Conservation (phyloP, 2,888 invertebrate genomes). For the Pseudanteris insignis region DNA sequence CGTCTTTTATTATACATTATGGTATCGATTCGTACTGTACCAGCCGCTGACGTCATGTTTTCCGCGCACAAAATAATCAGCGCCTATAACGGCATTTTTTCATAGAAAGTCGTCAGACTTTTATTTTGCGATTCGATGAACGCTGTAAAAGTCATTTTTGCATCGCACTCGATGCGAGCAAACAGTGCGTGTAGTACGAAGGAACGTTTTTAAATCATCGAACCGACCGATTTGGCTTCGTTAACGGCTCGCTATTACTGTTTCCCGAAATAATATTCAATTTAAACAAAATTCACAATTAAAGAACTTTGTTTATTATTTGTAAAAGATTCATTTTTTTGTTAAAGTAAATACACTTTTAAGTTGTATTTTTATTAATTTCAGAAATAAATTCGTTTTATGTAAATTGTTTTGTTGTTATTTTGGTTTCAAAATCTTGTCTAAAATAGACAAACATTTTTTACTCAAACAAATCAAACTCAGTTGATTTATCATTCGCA, state of each 20-base stretch:
- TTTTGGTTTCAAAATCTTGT: too few species aligned
- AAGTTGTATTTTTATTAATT: too few species aligned
- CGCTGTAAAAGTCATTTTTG: conserved; percentile 12
- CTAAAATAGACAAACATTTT: too few species aligned
- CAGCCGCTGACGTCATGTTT: conserved; percentile 28
- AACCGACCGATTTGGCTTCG: neutral
- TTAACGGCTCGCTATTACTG: neutral
- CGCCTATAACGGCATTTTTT: conserved; percentile 8
- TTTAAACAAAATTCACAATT: too few species aligned
- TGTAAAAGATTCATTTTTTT: too few species aligned
- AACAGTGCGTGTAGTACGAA: conserved; percentile 28
- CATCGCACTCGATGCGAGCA: conserved; percentile 9
- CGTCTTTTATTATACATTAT: conserved; percentile 31
- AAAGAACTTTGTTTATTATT: too few species aligned
- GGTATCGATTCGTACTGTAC: conserved; percentile 35
- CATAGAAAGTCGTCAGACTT: conserved; percentile 12
- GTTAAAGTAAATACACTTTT: too few species aligned
- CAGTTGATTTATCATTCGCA: too few species aligned
- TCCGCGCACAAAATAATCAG: neutral
- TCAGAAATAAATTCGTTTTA: too few species aligned
- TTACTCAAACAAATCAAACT: too few species aligned
- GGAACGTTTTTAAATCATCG: conserved; percentile 13
- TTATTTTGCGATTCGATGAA: conserved; percentile 11
- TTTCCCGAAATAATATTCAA: neutral
- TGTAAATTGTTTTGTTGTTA: too few species aligned